Evolutionary conservation across 2,888 invertebrate genomes (phyloP).

Genomic region (Epistrophella euchroma): DNA sequence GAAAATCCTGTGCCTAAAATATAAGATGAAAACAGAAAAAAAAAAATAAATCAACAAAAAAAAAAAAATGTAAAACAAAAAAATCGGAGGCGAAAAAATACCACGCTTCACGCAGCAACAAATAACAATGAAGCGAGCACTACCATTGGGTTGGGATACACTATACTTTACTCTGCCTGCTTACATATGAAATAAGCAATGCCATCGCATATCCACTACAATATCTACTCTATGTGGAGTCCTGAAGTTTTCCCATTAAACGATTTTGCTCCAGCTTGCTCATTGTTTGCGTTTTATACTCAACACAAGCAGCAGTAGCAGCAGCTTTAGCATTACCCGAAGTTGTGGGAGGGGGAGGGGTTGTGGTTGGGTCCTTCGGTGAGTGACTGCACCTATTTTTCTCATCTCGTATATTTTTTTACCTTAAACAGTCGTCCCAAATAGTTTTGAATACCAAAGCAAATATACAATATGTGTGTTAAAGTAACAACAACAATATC

Average conservation of each 20-base stretch:
- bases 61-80: conserved; percentile 21
- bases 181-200: conserved; percentile 56
- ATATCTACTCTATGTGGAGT: conserved; percentile 30
- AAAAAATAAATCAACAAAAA: not conserved
- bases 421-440: conserved; percentile 66
- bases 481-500: conserved; percentile 6
- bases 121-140: conserved; percentile 60
- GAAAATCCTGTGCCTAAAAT: conserved; percentile 41
- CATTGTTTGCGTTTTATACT: conserved; percentile 63
- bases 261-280: conserved; percentile 68
- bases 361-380: conserved; percentile 19
- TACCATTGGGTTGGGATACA: not conserved
- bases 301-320: not conserved
- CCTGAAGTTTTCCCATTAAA: conserved; percentile 74
- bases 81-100: conserved; percentile 22
- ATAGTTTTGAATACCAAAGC: conserved; percentile 60
- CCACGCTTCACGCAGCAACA: conserved; percentile 67
- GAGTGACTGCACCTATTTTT: conserved; percentile 54
- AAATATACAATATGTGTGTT: conserved; percentile 21
- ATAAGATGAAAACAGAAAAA: conserved; percentile 29
- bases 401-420: conserved; percentile 54
- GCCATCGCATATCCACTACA: conserved; percentile 27
- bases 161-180: conserved; percentile 13
- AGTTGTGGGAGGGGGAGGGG: not conserved
- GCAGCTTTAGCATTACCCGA: not conserved